Evolutionary conservation across 2,888 invertebrate species (phyloP).

Genomic region (Plagodis pulveraria): DNA sequence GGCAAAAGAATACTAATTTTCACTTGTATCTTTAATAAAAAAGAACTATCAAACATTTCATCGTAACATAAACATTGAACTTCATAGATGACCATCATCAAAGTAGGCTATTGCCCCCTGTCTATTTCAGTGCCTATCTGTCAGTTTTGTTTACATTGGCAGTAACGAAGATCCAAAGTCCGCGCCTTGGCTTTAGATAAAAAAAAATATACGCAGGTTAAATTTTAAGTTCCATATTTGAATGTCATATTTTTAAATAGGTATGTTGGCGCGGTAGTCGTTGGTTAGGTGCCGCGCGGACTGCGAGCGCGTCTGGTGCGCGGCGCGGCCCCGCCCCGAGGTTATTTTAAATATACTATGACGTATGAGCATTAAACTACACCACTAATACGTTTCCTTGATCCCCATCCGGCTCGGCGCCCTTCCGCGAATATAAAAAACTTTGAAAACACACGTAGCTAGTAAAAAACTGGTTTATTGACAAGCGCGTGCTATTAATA

Average conservation of each 20-base stretch:
- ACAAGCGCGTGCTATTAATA: slow-evolving; percentile 60
- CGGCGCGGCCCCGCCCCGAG: slow-evolving; percentile 59
- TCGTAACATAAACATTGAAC: slow-evolving; percentile 43
- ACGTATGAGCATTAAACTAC: slow-evolving; percentile 52
- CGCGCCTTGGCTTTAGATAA: slow-evolving; percentile 8
- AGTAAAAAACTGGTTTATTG: slow-evolving; percentile 51
- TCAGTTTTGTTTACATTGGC: slow-evolving; percentile 56
- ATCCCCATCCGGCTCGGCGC: slow-evolving; percentile 60
- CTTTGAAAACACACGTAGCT: slow-evolving; percentile 19
- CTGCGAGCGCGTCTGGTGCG: slow-evolving; percentile 52
- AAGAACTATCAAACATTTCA: slow-evolving; percentile 22
- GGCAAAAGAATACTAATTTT: slow-evolving; percentile 3
- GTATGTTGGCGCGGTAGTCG: slow-evolving; percentile 19
- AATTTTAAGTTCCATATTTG: slow-evolving; percentile 27
- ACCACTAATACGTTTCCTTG: slow-evolving; percentile 63
- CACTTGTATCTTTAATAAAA: slow-evolving; percentile 17
- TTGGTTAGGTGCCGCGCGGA: slow-evolving; percentile 67
- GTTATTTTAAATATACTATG: slow-evolving; percentile 68
- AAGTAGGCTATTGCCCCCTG: slow-evolving; percentile 61
- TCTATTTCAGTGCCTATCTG: slow-evolving; percentile 55
- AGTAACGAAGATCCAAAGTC: slow-evolving; percentile 30
- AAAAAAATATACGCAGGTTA: slow-evolving; percentile 22
- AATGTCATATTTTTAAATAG: slow-evolving; percentile 24
- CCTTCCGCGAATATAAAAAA: slow-evolving; percentile 60
- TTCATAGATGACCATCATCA: slow-evolving; percentile 47